Evolutionary conservation across 2,797 vertebrate species (phyloP), one percentile per base, ranked within the genome.

Genomic region (Diceros bicornis): DNA sequence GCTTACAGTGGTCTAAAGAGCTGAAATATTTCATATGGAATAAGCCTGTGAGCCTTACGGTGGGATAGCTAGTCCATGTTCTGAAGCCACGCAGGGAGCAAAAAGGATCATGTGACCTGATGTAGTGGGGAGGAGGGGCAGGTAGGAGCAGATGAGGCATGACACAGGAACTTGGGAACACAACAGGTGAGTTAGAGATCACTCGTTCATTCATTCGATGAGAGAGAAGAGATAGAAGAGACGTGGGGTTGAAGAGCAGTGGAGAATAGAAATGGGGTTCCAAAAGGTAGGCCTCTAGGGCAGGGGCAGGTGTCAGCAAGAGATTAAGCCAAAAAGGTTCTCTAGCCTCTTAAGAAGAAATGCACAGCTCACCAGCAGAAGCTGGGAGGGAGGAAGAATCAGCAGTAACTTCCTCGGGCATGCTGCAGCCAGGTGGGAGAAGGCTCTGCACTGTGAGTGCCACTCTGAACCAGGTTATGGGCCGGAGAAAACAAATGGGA

Each of bases 391-490:
- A 78, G 37, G 44, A 52, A 68, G 8, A 59, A 16, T 81, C 50
- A 44, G 37, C 1, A 4, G 37, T 7, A 50, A 81, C 44, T 44
- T 14, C 29, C 8, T 5, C 0, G 0, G 14, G 50, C 3, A 4
- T 12, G 74, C 47, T 87, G 79, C 75, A 34, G 9, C 17, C 57
- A 62, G 83, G 20, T 4, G 2, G 66, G 10, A 87, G 57, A 77
- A 83, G 1, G 25, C 23, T 25, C n/a, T 62, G 34, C 4, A 6
- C 16, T n/a, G 27, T 21, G 47, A 75, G 59, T 14, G 11, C 16
- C 6, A 47, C 50, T 79, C 18, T 29, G 21, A 88, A 44, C 25
- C 20, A 75, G 47, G 50, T 18, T 21, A 52, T 12, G 34, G 21
- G 47, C 11, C 5, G 13, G 41, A 72, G 59, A 71, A 72, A 90